Base-by-base conservation (phyloP, 2,797 vertebrate species). In the Linurgus olivaceus region DNA sequence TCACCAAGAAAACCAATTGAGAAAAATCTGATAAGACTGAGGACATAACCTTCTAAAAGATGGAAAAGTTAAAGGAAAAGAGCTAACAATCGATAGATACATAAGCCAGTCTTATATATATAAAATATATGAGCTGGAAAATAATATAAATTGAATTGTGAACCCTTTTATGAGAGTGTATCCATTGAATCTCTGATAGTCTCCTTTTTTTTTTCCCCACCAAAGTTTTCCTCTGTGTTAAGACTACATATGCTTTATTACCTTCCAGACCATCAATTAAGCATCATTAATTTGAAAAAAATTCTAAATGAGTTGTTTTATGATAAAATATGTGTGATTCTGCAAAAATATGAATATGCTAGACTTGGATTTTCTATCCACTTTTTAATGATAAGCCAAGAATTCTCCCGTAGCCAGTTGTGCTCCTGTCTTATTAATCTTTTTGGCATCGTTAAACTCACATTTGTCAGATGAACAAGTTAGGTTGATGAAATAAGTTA, bases 121-220 rank as follows among this genome's bases (percentile, higher is more conserved):
- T 70, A 38, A 65, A 50, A n/a, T 16, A n/a, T 7, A 31, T 7
- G 13, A 57, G 7, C 26, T 7, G 6, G 17, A 57, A 86, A 65
- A 55, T 13, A 26, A 4, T 47, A 29, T 52, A 57, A 74, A 51
- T 51, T 48, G 33, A 70, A 45, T 6, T 45, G 26, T 7, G 12
- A 74, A 66, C 23, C 33, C 3, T 58, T 55, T 65, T 40, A 26
- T 17, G 9, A 18, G 24, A 26, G 1, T 35, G 4, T 51, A 4
- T 33, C 14, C 10, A 79, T 59, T 68, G 33, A 62, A 58, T 31
- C 19, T 59, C n/a, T 55, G 18, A 47, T 45, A 29, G 17, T 25
- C 3, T 35, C 1, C 1, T 25, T 38, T 42, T 37, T 11, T 10
- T 45, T 51, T 8, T 10, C 5, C 6, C 13, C 17, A 37, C 6